Percentiles rank a stretch among this genome's conserved stretches.
These are phyloP conservation scores for Trileptium ribeirensis DNA, from an alignment of 2,888 invertebrate species.

Conservation along the genomic window DNA sequence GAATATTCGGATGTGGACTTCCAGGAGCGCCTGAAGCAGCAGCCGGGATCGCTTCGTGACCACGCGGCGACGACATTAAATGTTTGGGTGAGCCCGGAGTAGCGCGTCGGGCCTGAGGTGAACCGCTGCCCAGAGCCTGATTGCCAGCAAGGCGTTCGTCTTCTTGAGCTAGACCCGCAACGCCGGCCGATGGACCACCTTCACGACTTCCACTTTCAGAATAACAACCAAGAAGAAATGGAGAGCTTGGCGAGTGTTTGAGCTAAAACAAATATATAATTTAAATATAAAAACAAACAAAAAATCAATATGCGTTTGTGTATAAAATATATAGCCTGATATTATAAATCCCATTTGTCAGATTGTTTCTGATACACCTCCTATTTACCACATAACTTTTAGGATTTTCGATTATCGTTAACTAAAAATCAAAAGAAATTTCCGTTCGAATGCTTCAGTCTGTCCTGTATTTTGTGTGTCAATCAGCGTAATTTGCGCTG, in stretches of 20 bases:
- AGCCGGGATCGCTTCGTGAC: neutral
- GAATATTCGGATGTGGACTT: constrained; percentile 1
- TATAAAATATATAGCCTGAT: no score
- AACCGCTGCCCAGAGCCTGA: neutral
- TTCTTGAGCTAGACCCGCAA: neutral
- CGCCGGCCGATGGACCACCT: neutral
- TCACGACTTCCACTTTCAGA: neutral
- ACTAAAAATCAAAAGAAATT: no score
- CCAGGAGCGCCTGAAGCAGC: neutral
- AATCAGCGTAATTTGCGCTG: no score
- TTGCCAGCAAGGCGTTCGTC: neutral
- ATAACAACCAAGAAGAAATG: constrained; percentile 7
- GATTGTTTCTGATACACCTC: no score
- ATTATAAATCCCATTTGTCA: no score
- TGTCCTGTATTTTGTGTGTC: no score
- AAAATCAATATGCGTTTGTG: no score
- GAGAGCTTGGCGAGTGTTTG: constrained; percentile 5
- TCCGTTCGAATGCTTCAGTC: no score
- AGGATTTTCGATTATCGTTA: no score
- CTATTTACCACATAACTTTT: no score
- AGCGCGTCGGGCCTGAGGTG: neutral
- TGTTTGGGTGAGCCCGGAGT: neutral
- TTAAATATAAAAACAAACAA: no score
- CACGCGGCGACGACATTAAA: no score
- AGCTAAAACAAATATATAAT: neutral